Evolutionary conservation across 2,888 invertebrate genomes (phyloP).

Genomic region (Calliphora vomitoria): DNA sequence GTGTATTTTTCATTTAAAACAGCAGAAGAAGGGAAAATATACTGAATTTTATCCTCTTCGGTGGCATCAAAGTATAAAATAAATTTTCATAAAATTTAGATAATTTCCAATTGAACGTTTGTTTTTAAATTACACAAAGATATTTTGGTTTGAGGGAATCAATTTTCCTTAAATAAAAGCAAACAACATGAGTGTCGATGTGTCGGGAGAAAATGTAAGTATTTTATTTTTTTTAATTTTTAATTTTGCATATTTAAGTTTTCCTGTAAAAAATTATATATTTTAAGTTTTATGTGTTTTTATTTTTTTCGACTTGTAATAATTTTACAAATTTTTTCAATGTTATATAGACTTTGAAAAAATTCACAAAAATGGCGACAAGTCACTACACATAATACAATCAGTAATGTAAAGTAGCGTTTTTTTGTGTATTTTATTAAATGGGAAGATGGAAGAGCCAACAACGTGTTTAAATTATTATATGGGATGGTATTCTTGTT

Average conservation of each 20-base stretch:
- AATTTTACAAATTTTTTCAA: constrained; percentile 62
- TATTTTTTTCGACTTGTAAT: constrained; percentile 49
- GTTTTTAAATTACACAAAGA: neutral
- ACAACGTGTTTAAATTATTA: neutral
- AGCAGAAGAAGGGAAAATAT: constrained; percentile 55
- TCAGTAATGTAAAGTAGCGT: constrained; percentile 42
- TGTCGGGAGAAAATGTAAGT: constrained; percentile 82
- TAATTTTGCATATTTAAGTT: constrained; percentile 22
- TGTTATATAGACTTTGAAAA: constrained; percentile 68
- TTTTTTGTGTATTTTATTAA: constrained; percentile 10
- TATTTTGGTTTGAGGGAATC: constrained; percentile 40
- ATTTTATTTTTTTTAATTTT: constrained; percentile 56
- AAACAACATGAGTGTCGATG: constrained; percentile 82
- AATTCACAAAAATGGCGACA: constrained; percentile 83
- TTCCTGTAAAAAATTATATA: constrained; percentile 70
- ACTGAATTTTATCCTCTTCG: constrained; percentile 38
- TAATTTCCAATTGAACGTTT: constrained; percentile 38
- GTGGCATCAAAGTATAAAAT: constrained; percentile 31
- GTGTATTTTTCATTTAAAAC: constrained; percentile 67
- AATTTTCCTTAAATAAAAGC: constrained; percentile 33
- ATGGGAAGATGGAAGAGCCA: no score
- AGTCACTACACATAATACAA: constrained; percentile 67
- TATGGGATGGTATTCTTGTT: no score
- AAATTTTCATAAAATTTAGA: constrained; percentile 17
- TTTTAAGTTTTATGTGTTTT: constrained; percentile 30